Evolutionary conservation across 2,113 vertebrate species (phyloP), one percentile per base, ranked within the genome.

Genomic region (Tetrao urogallus): DNA sequence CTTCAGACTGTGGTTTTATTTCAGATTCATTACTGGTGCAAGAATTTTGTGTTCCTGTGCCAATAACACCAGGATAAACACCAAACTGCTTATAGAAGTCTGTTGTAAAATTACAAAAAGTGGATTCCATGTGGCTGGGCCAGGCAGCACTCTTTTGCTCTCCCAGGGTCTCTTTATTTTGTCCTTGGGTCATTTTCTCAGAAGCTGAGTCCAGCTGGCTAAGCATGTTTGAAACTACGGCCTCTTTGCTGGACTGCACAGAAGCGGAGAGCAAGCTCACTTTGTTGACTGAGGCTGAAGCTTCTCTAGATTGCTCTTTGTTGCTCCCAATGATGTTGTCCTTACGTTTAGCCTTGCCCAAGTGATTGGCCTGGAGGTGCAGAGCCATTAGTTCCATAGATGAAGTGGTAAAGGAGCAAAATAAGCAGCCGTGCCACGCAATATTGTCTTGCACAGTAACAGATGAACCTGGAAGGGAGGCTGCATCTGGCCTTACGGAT

Each of bases 301-400:
- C 92, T 94, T 98, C 98, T 64, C 98, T 98, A 17, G 86, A 86
- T 48, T 97, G 98, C 21, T 99, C 99, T 90, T 98, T 98, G 94
- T 95, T 97, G 88, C 97, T 96, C 72, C 97, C 98, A 24, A 94
- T 28, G 56, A 97, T 21, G 15, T 75, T 97, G 79, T 98, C 98
- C 88, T 98, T 98, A 91, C 98, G 97, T 72, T 98, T 98, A 8
- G 98, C 98, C 88, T 99, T 99, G 75, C 99, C 98, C 88, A 99
- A 83, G 95, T 99, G 99, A 91, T 99, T 99, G 94, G 99, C 99
- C 97, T 99, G 99, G 71, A 99, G 98, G 83, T 99, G 99, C 50
- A 99, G 98, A 75, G 99, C 99, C 99, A 99, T 99, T 24, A 99
- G 97, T 96, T 99, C 99, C 97, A 99, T 95, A 24, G 99, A 99